Base-by-base conservation (phyloP, 2,888 invertebrate species). In the Chloromyia formosa region DNA sequence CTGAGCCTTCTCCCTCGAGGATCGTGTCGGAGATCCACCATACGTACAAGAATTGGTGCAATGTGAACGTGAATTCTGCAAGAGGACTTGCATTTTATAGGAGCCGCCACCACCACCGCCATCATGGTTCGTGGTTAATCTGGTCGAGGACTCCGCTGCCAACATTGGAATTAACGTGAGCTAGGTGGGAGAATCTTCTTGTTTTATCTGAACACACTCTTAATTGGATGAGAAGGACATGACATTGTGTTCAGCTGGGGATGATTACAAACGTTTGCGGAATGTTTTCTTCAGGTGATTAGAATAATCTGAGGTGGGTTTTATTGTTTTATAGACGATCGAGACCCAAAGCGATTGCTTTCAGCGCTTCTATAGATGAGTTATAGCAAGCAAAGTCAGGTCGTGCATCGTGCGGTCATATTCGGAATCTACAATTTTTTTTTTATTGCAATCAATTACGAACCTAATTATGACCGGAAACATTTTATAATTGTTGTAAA, bases 151-250 rank as follows among this genome's bases (percentile, higher is more conserved):
- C 27, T 27, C n/a, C 35, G 14, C 49, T 49, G 1, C 22, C 22
- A 45, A 66, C 35, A 45, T 22, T 66, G 66, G 61, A 75, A 71
- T 71, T 75, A 69, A 74, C 76, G 76, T 76, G 76, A 76, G 62
- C 54, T 66, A 69, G 74, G 76, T 76, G 76, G 76, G 76, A 76
- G 76, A 76, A 76, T 76, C 76, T 76, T 56, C 74, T 71, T 60
- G 74, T 76, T 76, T 76, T 76, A 76, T 76, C 76, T 76, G 22
- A 53, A 58, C 49, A 58, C 49, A 58, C 64, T 74, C 74, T 76
- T 76, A 76, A 76, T 76, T 76, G 76, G 76, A 76, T 49, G 71
- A 74, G 64, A 75, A 62, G 73, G 64, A 71, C 74, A 76, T 76
- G 76, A 76, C 74, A 73, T 71, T 71, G 56, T 71, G 35, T 56